These are phyloP conservation scores for Eristalis pertinax DNA, from an alignment of 2,888 invertebrate species.

Conservation along the genomic window DNA sequence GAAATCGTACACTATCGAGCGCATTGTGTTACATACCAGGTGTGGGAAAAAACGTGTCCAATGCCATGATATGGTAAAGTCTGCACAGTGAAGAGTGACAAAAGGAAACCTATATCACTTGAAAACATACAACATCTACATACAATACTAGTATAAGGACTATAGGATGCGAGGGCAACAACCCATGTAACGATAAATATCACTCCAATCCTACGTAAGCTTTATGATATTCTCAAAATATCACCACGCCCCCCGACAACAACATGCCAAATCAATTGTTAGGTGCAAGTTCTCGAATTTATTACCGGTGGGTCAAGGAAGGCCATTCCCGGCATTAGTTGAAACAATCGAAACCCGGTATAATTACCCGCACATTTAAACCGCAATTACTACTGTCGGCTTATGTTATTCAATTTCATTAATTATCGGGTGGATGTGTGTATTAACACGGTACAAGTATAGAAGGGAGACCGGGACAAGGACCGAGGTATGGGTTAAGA, in stretches of 20 bases:
- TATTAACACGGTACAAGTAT: conserved; percentile 39
- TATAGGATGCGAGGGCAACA: neutral
- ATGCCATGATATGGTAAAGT: too few relatives aligned
- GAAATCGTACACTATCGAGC: neutral
- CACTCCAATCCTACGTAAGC: neutral
- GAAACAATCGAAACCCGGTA: conserved; percentile 48
- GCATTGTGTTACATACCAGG: neutral
- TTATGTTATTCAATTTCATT: conserved; percentile 70
- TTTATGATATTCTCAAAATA: conserved; percentile 27
- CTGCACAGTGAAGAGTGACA: too few relatives aligned
- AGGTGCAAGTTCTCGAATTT: conserved; percentile 56
- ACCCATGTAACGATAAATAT: conserved; percentile 23
- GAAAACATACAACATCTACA: too few relatives aligned
- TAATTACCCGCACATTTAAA: conserved; percentile 69
- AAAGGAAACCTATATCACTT: too few relatives aligned
- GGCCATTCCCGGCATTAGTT: conserved; percentile 21
- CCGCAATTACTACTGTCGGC: conserved; percentile 68
- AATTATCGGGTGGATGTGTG: conserved; percentile 64
- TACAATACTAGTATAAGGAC: neutral
- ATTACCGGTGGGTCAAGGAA: conserved; percentile 56
- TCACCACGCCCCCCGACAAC: conserved; percentile 25
- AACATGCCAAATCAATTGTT: conserved; percentile 20
- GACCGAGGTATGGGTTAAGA: neutral
- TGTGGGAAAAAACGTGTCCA: neutral
- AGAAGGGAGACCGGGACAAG: neutral